phyloP scores from a whole-genome alignment of 2,888 invertebrate species.

The Sisyra terminalis region DNA sequence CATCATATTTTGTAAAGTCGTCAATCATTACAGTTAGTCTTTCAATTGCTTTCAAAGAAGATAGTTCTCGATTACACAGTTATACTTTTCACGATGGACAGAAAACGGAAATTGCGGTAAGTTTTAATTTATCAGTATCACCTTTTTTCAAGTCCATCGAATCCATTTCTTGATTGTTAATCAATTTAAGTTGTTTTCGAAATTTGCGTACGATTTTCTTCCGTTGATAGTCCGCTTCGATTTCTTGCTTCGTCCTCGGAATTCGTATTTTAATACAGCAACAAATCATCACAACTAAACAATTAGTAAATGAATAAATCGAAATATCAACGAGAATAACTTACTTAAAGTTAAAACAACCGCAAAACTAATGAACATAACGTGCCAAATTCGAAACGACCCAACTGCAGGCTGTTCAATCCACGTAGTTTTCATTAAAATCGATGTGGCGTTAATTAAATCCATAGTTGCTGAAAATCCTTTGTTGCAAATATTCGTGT shows the following conservation, averaged over 20 bases:
- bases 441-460: slow-evolving; percentile 1
- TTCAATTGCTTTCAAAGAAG: too few species aligned
- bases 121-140: slow-evolving; percentile 19
- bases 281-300: slow-evolving; percentile 70
- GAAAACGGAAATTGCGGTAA: too few species aligned
- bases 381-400: slow-evolving; percentile 66
- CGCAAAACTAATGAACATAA: slow-evolving; percentile 53
- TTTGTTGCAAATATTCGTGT: too few species aligned
- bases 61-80: too few species aligned
- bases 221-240: slow-evolving; percentile 81
- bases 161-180: slow-evolving; percentile 77
- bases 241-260: slow-evolving; percentile 88
- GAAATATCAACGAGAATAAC: slow-evolving; percentile 1
- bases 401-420: slow-evolving; percentile 50
- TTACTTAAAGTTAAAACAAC: slow-evolving; percentile 43
- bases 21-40: too few species aligned
- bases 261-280: slow-evolving; percentile 84
- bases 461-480: not conserved
- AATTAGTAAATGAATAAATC: slow-evolving; percentile 3
- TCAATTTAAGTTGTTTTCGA: slow-evolving; percentile 59
- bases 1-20: too few species aligned
- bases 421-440: slow-evolving; percentile 40
- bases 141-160: slow-evolving; percentile 60
- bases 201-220: slow-evolving; percentile 71
- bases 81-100: too few species aligned